Evolutionary conservation across 2,113 vertebrate species (phyloP).

Genomic region (Zingel zingel): DNA sequence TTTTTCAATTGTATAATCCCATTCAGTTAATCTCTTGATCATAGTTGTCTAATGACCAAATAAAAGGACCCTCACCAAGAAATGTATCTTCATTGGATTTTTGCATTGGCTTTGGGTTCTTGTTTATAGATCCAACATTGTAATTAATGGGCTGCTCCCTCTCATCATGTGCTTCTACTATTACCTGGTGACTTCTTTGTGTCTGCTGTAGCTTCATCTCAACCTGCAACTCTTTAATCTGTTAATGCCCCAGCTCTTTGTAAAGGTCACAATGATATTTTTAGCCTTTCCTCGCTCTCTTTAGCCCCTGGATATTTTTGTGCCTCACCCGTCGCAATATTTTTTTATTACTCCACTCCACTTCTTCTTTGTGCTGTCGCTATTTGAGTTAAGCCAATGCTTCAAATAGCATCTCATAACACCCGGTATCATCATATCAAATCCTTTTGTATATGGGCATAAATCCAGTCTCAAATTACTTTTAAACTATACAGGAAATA

Average conservation of each 20-base stretch:
- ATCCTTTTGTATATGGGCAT: background rate
- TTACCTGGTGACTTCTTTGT: background rate
- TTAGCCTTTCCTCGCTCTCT: background rate
- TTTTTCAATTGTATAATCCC: background rate
- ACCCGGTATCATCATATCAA: background rate
- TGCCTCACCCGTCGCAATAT: background rate
- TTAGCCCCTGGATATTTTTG: background rate
- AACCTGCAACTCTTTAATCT: slow-evolving; percentile 20
- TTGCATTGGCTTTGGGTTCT: background rate
- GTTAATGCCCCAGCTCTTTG: background rate
- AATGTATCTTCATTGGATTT: background rate
- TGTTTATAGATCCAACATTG: background rate
- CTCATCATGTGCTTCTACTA: background rate
- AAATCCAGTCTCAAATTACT: background rate
- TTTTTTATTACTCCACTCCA: background rate
- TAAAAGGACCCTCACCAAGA: background rate
- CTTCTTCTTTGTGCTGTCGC: background rate
- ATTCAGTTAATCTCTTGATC: background rate
- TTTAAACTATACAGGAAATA: background rate
- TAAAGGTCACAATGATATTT: slow-evolving; percentile 30
- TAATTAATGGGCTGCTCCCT: background rate
- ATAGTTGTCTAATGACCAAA: background rate
- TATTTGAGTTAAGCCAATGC: background rate
- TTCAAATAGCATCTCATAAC: background rate
- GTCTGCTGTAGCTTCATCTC: background rate